phyloP scores from a whole-genome alignment of 2,888 invertebrate species.

The Pyrochroa serraticornis region DNA sequence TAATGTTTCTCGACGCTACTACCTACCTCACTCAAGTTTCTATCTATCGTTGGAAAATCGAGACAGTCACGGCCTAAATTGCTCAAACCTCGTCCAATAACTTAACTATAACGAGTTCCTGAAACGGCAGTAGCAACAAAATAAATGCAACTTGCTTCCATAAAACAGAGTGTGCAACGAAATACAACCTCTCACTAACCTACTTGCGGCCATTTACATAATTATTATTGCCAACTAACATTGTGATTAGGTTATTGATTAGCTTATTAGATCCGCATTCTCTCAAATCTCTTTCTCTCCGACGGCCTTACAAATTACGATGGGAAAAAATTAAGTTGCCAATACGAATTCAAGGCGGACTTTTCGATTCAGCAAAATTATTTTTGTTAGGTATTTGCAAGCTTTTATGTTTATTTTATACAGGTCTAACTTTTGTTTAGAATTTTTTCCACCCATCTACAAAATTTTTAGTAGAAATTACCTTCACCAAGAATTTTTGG shows the following conservation, averaged over 20 bases:
- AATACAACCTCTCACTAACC: slow-evolving; percentile 47
- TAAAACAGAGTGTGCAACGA: slow-evolving; percentile 27
- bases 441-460: background rate
- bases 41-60: background rate
- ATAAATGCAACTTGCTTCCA: slow-evolving; percentile 28
- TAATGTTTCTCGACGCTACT: slow-evolving; percentile 9
- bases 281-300: too few relatives aligned
- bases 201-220: slow-evolving; percentile 45
- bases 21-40: background rate
- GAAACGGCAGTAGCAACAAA: slow-evolving; percentile 27
- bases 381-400: too few relatives aligned
- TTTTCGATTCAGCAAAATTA: too few relatives aligned
- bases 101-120: slow-evolving; percentile 32
- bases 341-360: too few relatives aligned
- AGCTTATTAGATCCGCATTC: slow-evolving; percentile 38
- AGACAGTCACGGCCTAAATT: slow-evolving; percentile 8
- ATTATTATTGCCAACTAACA: slow-evolving; percentile 35
- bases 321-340: too few relatives aligned
- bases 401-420: too few relatives aligned
- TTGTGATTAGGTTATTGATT: slow-evolving; percentile 37
- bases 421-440: too few relatives aligned
- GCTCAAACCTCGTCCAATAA: slow-evolving; percentile 12
- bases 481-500: too few relatives aligned
- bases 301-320: too few relatives aligned
- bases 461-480: too few relatives aligned